Evolutionary conservation across 2,888 invertebrate species (phyloP).

Genomic region (Melanotus villosus): DNA sequence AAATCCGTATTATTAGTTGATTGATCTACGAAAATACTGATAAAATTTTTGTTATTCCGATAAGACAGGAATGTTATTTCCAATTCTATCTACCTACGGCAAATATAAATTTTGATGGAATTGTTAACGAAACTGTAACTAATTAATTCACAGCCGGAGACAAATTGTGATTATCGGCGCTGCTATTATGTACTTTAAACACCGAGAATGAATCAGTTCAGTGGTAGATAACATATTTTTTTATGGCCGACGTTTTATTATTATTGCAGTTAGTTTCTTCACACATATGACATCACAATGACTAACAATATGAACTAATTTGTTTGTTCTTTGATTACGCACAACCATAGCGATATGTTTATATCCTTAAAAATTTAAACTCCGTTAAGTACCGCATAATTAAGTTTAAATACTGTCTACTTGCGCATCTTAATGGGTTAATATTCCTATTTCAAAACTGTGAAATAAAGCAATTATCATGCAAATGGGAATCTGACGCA

Average conservation of each 20-base stretch:
- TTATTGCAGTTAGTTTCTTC: background rate
- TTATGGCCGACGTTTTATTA: background rate
- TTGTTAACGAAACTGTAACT: background rate
- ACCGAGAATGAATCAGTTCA: background rate
- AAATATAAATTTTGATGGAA: too few relatives aligned
- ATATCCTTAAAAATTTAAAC: too few relatives aligned
- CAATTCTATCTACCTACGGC: too few relatives aligned
- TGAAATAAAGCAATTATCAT: background rate
- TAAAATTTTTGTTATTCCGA: too few relatives aligned
- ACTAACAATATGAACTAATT: conserved; percentile 10
- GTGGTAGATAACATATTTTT: background rate
- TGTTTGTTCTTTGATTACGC: conserved; percentile 11
- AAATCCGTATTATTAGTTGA: background rate
- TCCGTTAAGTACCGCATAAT: background rate
- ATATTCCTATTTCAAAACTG: background rate
- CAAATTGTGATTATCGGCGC: background rate
- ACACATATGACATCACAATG: conserved; percentile 2
- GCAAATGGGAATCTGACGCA: background rate
- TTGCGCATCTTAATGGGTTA: background rate
- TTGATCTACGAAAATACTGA: too few relatives aligned
- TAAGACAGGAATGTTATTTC: too few relatives aligned
- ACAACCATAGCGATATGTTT: background rate
- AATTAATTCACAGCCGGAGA: background rate
- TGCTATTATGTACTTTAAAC: background rate
- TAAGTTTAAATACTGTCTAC: background rate